These are phyloP conservation scores for Okapia johnstoni DNA, from an alignment of 2,113 vertebrate species.

Conservation along the genomic window DNA sequence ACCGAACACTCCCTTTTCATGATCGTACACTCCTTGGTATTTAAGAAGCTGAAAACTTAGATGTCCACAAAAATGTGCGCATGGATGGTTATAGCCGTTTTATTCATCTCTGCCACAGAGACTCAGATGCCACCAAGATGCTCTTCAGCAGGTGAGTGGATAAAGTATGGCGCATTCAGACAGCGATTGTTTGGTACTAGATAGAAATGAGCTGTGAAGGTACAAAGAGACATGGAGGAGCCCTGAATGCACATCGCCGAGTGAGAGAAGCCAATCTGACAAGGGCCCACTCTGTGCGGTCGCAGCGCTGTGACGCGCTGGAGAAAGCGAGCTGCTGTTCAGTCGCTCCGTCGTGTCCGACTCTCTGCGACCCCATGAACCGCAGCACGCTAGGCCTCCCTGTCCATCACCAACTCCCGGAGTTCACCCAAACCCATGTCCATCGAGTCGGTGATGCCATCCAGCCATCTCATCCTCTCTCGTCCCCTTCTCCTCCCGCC, in stretches of 20 bases:
- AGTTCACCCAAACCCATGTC: not conserved
- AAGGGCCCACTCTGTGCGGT: rapidly evolving
- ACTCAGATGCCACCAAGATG: not conserved
- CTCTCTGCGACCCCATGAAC: rapidly evolving
- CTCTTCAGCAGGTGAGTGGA: not conserved
- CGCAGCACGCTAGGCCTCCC: not conserved
- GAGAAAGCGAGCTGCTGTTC: rapidly evolving
- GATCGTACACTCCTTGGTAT: not conserved
- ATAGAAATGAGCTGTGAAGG: rapidly evolving
- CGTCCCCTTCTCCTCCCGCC: not conserved
- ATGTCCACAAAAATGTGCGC: not conserved
- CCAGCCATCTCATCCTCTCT: not conserved
- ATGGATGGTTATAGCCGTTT: rapidly evolving
- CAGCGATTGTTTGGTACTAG: rapidly evolving
- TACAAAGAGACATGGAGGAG: rapidly evolving
- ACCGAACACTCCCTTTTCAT: not conserved
- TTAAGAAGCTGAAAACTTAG: not conserved
- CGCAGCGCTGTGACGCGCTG: rapidly evolving
- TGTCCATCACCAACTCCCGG: not conserved
- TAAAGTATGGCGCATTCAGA: not conserved
- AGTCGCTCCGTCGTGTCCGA: rapidly evolving
- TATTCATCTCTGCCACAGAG: rapidly evolving
- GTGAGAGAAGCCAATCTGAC: not conserved
- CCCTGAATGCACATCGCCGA: rapidly evolving
- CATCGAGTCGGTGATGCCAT: not conserved